A percentile compares a stretch with the other conserved stretches of the same genome.
phyloP scores from a whole-genome alignment of 1,140 invertebrate genomes.

The Calliopsis andreniformis region DNA sequence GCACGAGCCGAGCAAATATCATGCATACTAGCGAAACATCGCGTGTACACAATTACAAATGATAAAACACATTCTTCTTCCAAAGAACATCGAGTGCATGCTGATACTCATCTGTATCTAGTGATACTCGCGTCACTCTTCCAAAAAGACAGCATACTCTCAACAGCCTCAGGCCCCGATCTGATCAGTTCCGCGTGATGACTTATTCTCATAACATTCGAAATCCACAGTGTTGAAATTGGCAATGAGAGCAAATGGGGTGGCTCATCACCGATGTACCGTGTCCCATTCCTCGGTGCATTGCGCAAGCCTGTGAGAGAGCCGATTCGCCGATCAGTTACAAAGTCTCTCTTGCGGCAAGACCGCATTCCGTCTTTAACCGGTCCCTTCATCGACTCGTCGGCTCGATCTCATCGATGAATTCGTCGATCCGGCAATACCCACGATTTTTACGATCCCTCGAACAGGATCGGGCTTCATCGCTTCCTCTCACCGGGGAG shows the following conservation, averaged over 20 bases:
- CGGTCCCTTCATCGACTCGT: slow-evolving; percentile 58
- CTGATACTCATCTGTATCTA: too few relatives aligned
- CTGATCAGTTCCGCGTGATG: too few relatives aligned
- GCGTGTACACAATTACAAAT: too few relatives aligned
- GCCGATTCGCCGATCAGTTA: slow-evolving; percentile 67
- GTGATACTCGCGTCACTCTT: too few relatives aligned
- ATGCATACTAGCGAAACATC: too few relatives aligned
- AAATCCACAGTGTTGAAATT: not conserved
- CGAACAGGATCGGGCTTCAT: slow-evolving; percentile 52
- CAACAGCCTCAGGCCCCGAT: too few relatives aligned
- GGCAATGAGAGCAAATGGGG: slow-evolving; percentile 9
- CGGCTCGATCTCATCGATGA: slow-evolving; percentile 62
- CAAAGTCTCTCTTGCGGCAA: slow-evolving; percentile 71
- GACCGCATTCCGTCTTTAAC: slow-evolving; percentile 72
- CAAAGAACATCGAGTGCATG: too few relatives aligned
- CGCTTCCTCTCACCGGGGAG: slow-evolving; percentile 22
- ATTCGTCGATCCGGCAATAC: slow-evolving; percentile 64
- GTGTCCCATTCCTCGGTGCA: slow-evolving; percentile 41
- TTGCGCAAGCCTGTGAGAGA: slow-evolving; percentile 56
- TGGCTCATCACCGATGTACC: slow-evolving; percentile 22
- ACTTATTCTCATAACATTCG: too few relatives aligned
- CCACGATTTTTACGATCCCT: slow-evolving; percentile 59
- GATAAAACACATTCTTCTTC: too few relatives aligned
- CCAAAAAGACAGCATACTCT: too few relatives aligned
- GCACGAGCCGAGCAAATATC: too few relatives aligned